These are phyloP conservation scores for Platysteira castanea DNA, from an alignment of 2,113 vertebrate species.

Conservation along the genomic window DNA sequence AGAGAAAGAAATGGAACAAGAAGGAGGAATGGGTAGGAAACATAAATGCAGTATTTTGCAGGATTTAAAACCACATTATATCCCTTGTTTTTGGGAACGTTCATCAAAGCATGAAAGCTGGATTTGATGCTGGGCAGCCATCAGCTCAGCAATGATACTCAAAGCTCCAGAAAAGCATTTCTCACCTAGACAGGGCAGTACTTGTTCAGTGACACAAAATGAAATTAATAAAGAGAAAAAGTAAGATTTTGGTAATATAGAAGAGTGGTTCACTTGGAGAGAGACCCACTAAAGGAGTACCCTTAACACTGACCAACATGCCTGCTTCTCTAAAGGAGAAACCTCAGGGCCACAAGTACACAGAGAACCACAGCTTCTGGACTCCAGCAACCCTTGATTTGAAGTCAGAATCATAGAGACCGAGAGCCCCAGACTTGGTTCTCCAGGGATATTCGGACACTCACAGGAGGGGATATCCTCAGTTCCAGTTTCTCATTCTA, in stretches of 20 bases:
- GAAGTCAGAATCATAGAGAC: not conserved
- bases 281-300: not conserved
- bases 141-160: not conserved
- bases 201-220: not conserved
- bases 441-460: not conserved
- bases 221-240: not conserved
- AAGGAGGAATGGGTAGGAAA: not conserved
- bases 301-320: not conserved
- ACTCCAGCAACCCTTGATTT: not conserved
- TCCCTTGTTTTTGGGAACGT: not conserved
- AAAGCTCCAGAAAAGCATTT: not conserved
- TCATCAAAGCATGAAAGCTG: not conserved
- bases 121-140: not conserved
- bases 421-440: not conserved
- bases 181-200: not conserved
- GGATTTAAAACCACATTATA: slow-evolving; percentile 23
- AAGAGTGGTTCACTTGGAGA: not conserved
- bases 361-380: not conserved
- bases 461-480: not conserved
- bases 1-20: not conserved
- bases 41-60: not conserved
- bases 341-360: not conserved
- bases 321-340: not conserved
- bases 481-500: not conserved
- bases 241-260: not conserved